These are phyloP conservation scores for Oreohelix idahoensis DNA, from an alignment of 1,140 invertebrate genomes.

Conservation along the genomic window DNA sequence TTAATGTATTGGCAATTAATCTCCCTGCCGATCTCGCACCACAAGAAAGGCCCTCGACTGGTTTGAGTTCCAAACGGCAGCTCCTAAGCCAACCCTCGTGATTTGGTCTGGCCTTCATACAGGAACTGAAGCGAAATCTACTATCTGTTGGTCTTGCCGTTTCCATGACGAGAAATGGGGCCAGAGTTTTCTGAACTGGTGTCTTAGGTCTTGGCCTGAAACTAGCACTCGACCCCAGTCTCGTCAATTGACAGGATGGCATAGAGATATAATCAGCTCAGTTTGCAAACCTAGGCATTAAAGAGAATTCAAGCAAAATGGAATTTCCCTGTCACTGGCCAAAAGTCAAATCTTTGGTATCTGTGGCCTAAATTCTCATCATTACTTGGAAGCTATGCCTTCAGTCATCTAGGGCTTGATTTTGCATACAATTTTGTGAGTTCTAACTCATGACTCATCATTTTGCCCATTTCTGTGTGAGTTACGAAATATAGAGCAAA, in stretches of 20 bases:
- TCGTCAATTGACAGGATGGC: conserved; percentile 27
- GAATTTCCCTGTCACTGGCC: background rate
- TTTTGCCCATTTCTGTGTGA: too few relatives aligned
- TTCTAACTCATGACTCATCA: too few relatives aligned
- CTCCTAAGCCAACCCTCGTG: background rate
- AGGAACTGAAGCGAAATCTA: background rate
- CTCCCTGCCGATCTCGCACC: conserved; percentile 10
- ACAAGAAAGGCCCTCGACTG: conserved; percentile 12
- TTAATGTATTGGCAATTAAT: conserved; percentile 37
- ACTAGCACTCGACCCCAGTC: background rate
- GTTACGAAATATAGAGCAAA: too few relatives aligned
- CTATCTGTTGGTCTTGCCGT: background rate
- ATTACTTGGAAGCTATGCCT: background rate
- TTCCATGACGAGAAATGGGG: background rate
- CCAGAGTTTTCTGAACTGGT: background rate
- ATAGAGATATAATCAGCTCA: conserved; percentile 14
- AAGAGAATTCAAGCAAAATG: conserved; percentile 22
- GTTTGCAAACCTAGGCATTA: background rate
- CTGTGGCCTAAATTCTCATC: background rate
- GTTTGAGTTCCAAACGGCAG: background rate
- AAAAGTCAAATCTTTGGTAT: background rate
- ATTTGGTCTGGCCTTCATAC: background rate
- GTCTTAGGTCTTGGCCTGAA: background rate
- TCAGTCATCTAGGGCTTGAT: too few relatives aligned
- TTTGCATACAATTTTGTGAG: too few relatives aligned